Evolutionary conservation across 2,888 invertebrate species (phyloP), one percentile per base, ranked within the genome.

Genomic region (Autographa pulchrina): DNA sequence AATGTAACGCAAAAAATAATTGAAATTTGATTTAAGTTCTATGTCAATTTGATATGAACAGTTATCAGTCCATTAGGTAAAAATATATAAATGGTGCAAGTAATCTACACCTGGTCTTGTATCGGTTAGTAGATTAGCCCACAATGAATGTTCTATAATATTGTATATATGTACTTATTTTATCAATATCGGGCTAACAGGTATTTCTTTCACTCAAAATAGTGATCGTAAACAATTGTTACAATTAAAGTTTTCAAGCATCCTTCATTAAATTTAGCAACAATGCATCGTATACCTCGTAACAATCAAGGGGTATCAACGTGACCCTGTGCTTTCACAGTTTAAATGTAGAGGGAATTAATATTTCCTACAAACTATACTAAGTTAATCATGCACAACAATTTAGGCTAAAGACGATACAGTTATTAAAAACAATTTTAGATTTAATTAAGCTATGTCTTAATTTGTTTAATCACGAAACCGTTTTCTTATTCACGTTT

Each of bases 371-470:
- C 18, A 58, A 11, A 62, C 54, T 52, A 59, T 60, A 63, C 65
- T 61, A 8, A 35, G 2, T 35, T 64, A 78, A 81, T 58, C 63
- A 66, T 74, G 60, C 31, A 68, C 67, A 72, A 68, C 78, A 35
- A 78, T 78, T 11, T 78, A 74, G 65, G 63, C 66, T 78, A 78
- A 68, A 77, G 63, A 62, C 63, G 65, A 66, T 78, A 82, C 82
- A 82, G 82, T 82, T 81, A 81, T 73, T 78, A 73, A 78, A 78
- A 78, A 64, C 74, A 63, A 59, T 66, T 74, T 66, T 31, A 54
- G 38, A 73, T 78, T 68, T 68, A 78, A 82, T 74, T 64, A 82
- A 72, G 68, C 65, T 73, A 48, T 56, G 59, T 66, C 25, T 81
- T 60, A 66, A 78, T 73, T 77, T 68, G 63, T 78, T 82, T 68